Evolutionary conservation across 1,140 invertebrate species (phyloP).

Genomic region (Lucilia sericata): DNA sequence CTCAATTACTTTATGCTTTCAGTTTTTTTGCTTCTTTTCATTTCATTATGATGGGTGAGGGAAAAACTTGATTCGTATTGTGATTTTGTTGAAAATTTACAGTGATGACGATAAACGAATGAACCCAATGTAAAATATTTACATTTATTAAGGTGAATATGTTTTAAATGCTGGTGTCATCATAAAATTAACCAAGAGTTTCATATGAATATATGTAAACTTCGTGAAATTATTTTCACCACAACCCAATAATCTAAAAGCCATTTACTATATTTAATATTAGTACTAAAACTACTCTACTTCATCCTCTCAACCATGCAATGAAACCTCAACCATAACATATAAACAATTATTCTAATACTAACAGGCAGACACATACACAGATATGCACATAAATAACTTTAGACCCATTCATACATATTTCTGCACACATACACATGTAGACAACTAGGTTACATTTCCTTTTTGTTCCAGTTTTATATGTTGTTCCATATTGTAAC

Average conservation of each 20-base stretch:
- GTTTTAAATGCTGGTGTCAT: too few species aligned
- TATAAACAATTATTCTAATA: conserved; percentile 18
- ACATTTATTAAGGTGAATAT: too few species aligned
- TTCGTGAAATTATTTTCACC: neutral
- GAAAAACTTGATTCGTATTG: too few species aligned
- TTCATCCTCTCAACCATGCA: conserved; percentile 14
- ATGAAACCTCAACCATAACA: conserved; percentile 3
- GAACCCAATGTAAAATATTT: too few species aligned
- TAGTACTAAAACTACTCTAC: conserved; percentile 4
- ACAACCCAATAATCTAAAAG: neutral
- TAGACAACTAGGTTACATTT: neutral
- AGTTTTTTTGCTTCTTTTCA: too few species aligned
- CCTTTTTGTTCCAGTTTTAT: neutral
- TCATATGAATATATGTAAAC: neutral
- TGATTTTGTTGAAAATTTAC: too few species aligned
- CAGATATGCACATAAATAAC: neutral
- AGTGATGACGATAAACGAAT: too few species aligned
- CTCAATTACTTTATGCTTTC: neutral
- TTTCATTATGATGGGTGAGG: too few species aligned
- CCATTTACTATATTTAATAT: conserved; percentile 13
- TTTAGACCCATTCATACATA: neutral
- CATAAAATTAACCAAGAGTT: too few species aligned
- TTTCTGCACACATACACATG: neutral
- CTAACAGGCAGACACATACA: neutral
- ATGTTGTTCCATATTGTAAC: neutral